phyloP scores from a whole-genome alignment of 2,113 vertebrate genomes.

The Abramis brama region DNA sequence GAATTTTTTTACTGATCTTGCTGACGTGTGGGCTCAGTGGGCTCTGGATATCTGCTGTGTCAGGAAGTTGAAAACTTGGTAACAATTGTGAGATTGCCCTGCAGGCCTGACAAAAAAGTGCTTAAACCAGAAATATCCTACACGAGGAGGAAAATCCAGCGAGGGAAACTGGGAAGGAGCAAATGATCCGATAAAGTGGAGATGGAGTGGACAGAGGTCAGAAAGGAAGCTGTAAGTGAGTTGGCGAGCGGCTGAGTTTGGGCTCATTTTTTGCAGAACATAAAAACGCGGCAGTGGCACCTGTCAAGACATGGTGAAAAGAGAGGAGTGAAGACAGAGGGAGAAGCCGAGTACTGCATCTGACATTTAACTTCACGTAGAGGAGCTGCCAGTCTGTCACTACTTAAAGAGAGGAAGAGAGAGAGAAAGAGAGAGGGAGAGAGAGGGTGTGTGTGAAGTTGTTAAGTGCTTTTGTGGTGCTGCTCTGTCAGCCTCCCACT shows the following conservation, averaged over 20 bases:
- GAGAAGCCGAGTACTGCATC: conserved; percentile 42
- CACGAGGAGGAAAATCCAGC: conserved; percentile 26
- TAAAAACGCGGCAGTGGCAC: conserved; percentile 35
- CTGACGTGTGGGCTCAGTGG: conserved; percentile 13
- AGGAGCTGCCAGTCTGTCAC: conserved; percentile 49
- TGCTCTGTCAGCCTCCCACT: conserved; percentile 41
- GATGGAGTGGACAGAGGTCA: conserved; percentile 24
- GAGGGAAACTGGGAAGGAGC: neutral
- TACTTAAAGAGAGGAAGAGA: conserved; percentile 27
- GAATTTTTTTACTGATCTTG: conserved; percentile 15
- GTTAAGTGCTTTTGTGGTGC: conserved; percentile 32
- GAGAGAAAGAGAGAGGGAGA: conserved; percentile 3
- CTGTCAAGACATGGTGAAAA: conserved; percentile 44
- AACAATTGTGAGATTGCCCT: conserved; percentile 34
- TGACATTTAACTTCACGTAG: conserved; percentile 47
- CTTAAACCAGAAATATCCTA: conserved; percentile 38
- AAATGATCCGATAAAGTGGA: conserved; percentile 27
- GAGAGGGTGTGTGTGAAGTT: conserved; percentile 38
- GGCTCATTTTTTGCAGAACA: conserved; percentile 35
- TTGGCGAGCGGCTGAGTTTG: conserved; percentile 9
- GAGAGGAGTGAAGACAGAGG: conserved; percentile 32
- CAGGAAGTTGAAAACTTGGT: conserved; percentile 33
- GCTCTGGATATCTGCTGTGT: conserved; percentile 32
- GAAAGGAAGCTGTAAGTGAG: conserved; percentile 28
- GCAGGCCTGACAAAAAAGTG: conserved; percentile 43